Evolutionary conservation across 2,113 vertebrate species (phyloP), one percentile per base, ranked within the genome.

Genomic region (Oophaga pumilio): DNA sequence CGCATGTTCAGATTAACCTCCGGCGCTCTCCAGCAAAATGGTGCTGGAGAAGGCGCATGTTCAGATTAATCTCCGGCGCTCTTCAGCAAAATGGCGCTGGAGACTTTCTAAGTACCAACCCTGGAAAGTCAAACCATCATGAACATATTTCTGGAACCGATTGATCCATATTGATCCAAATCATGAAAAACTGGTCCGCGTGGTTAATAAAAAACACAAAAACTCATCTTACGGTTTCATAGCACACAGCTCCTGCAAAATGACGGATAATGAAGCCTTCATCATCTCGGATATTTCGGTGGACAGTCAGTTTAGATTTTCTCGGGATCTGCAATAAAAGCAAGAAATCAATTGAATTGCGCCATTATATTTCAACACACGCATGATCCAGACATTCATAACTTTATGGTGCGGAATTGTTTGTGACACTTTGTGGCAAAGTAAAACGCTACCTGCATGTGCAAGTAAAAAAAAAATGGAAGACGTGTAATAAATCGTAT

Each of bases 231-330:
- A 99, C 98, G 90, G 98, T 99, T 90, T 99, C 97, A 2, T 99
- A 99, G 93, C 98, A 99, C 1, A 99, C 98, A 1, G 98, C 98
- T 93, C 98, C 98, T 1, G 98, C 98, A 85, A 99, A 99, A 92
- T 99, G 98, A 66, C 98, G 93, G 91, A 99, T 90, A 59, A 99
- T 97, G 82, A 99, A 99, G 74, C 98, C 98, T 91, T 99, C 98
- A 0, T 99, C 98, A 56, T 99, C 98, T 91, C 98, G 93, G 92
- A 99, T 95, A 84, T 99, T 99, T 89, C 98, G 96, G 91, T 99
- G 98, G 88, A 99, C 92, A 0, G 97, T 90, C 92, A 99, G 90
- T 91, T 99, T 99, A 17, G 98, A 99, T 88, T 99, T 99, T 89
- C 98, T 96, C 81, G 98, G 98, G 79, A 99, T 94, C 98, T 99